Evolutionary conservation across 1,140 invertebrate species (phyloP).

Genomic region (Aporrectodea caliginosa): DNA sequence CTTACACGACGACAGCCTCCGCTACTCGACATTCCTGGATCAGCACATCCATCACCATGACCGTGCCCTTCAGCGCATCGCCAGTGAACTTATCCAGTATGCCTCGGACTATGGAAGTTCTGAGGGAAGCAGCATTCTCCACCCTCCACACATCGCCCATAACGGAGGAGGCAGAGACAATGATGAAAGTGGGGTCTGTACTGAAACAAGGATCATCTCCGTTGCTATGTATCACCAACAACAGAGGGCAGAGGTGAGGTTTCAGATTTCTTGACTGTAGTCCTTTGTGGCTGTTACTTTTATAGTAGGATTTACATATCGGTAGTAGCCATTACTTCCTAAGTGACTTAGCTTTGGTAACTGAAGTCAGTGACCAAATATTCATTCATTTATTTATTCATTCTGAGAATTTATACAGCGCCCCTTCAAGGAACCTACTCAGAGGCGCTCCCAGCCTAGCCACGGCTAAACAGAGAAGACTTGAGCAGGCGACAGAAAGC

Average conservation of each 20-base stretch:
- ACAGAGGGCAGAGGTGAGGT: slow-evolving; percentile 54
- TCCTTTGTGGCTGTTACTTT: too few relatives aligned
- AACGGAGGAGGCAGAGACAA: slow-evolving; percentile 4
- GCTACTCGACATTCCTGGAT: not conserved
- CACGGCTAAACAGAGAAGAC: too few relatives aligned
- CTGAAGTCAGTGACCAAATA: too few relatives aligned
- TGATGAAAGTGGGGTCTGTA: slow-evolving; percentile 31
- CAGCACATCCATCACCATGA: not conserved
- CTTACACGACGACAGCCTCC: not conserved
- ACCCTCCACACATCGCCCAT: not conserved
- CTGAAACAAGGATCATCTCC: slow-evolving; percentile 46
- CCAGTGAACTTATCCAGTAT: slow-evolving; percentile 17
- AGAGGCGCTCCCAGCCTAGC: too few relatives aligned
- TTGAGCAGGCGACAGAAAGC: too few relatives aligned
- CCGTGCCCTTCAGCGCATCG: slow-evolving; percentile 11
- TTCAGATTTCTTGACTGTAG: too few relatives aligned
- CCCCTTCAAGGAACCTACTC: too few relatives aligned
- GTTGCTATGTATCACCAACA: slow-evolving; percentile 57
- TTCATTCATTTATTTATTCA: too few relatives aligned
- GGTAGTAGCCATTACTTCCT: too few relatives aligned
- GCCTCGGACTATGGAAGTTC: slow-evolving; percentile 30
- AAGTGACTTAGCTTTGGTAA: too few relatives aligned
- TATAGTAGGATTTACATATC: too few relatives aligned
- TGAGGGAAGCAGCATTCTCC: slow-evolving; percentile 38
- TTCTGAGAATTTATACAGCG: too few relatives aligned